Percentiles rank a stretch among this genome's conserved stretches.
These are phyloP conservation scores for Ochlodes sylvanus DNA, from an alignment of 2,888 invertebrate genomes.

Conservation along the genomic window DNA sequence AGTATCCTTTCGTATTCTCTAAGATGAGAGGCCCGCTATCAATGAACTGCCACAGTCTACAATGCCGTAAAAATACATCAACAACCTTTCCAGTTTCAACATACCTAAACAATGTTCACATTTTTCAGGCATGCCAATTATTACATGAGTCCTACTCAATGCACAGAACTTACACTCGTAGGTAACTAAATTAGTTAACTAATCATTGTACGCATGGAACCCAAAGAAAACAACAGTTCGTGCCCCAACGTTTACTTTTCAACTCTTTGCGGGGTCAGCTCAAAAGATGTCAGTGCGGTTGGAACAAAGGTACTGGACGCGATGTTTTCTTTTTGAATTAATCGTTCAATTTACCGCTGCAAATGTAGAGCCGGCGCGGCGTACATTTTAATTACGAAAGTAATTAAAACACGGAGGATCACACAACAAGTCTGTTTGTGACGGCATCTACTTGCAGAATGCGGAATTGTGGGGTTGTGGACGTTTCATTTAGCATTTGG, in stretches of 20 bases:
- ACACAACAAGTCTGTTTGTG: slow-evolving; percentile 43
- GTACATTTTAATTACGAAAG: slow-evolving; percentile 53
- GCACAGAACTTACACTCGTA: no score
- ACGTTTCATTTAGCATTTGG: slow-evolving; percentile 41
- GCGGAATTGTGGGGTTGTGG: slow-evolving; percentile 55
- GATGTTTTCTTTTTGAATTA: slow-evolving; percentile 34
- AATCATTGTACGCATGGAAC: not conserved
- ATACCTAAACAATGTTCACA: no score
- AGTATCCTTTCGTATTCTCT: no score
- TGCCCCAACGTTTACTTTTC: not conserved
- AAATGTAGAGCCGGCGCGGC: slow-evolving; percentile 40
- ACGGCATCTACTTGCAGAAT: slow-evolving; percentile 54
- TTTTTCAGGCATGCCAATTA: no score
- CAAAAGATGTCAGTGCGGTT: slow-evolving; percentile 28
- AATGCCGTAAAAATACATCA: no score
- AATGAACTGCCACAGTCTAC: no score
- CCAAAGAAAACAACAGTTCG: not conserved
- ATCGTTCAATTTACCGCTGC: slow-evolving; percentile 34
- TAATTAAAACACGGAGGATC: slow-evolving; percentile 49
- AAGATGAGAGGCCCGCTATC: no score
- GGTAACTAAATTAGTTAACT: no score
- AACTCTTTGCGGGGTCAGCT: slow-evolving; percentile 7
- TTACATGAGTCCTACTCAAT: no score
- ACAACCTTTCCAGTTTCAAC: no score
- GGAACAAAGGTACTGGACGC: slow-evolving; percentile 16